Conservation (phyloP, 2,113 vertebrate species). For the Gulo gulo region DNA sequence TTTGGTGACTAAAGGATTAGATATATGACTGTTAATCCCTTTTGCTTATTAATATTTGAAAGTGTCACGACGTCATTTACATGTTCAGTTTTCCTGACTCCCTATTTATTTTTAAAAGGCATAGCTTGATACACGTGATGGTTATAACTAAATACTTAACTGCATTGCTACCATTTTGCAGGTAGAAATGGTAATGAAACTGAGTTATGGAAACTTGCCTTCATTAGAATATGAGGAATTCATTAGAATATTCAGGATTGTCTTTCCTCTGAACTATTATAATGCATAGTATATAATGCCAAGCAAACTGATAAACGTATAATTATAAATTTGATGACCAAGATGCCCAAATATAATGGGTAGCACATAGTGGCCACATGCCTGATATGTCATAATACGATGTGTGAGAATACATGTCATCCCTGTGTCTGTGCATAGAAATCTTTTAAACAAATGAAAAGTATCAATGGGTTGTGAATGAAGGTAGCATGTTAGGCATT, state of each 20-base stretch:
- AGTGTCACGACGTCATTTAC: background rate
- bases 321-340: constrained; percentile 13
- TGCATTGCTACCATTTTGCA: background rate
- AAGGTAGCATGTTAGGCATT: constrained; percentile 35
- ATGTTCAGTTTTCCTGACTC: constrained; percentile 43
- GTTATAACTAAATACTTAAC: constrained; percentile 42
- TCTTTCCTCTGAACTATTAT: constrained; percentile 23
- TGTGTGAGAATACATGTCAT: background rate
- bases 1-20: constrained; percentile 38
- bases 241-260: background rate
- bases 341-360: background rate
- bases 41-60: constrained; percentile 43
- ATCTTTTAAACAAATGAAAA: constrained; percentile 48
- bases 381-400: background rate
- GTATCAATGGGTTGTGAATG: background rate
- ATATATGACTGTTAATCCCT: background rate
- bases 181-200: constrained; percentile 25
- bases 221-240: constrained; percentile 33
- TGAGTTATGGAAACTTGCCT: constrained; percentile 27
- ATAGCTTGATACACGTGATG: background rate
- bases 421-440: background rate
- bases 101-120: constrained; percentile 37
- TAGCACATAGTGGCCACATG: background rate
- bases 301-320: background rate
- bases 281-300: background rate